Evolutionary conservation across 1,140 invertebrate genomes (phyloP).

Genomic region (Drosophila equinoxialis): DNA sequence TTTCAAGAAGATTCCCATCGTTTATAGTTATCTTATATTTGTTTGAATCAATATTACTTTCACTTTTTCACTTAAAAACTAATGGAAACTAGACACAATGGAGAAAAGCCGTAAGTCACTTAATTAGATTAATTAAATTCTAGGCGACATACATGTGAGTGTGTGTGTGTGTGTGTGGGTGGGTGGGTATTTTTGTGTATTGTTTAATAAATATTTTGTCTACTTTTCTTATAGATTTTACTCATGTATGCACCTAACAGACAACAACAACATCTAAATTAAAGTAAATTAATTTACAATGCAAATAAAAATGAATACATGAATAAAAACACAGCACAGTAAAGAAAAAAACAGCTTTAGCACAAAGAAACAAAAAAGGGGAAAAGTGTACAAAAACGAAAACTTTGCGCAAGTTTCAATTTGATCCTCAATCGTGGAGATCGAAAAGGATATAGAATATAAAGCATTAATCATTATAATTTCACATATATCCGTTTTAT

Average conservation of each 20-base stretch:
- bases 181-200: not conserved
- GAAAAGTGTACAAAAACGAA: not conserved
- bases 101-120: conserved; percentile 9
- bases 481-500: not conserved
- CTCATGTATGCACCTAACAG: not conserved
- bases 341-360: not conserved
- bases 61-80: conserved; percentile 5
- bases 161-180: not conserved
- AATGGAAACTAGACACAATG: conserved; percentile 6
- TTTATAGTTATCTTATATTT: too few species aligned
- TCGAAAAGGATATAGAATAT: not conserved
- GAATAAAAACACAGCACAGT: not conserved
- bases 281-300: not conserved
- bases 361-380: not conserved
- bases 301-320: not conserved
- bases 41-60: conserved; percentile 18
- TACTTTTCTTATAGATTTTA: not conserved
- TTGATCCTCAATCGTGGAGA: not conserved
- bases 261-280: conserved; percentile 3
- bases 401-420: not conserved
- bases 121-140: not conserved
- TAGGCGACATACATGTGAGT: not conserved
- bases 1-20: not conserved
- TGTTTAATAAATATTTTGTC: conserved; percentile 10
- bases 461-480: too few species aligned